Conservation (phyloP, 1,140 invertebrate genomes). For the Cardiocondyla obscurior region DNA sequence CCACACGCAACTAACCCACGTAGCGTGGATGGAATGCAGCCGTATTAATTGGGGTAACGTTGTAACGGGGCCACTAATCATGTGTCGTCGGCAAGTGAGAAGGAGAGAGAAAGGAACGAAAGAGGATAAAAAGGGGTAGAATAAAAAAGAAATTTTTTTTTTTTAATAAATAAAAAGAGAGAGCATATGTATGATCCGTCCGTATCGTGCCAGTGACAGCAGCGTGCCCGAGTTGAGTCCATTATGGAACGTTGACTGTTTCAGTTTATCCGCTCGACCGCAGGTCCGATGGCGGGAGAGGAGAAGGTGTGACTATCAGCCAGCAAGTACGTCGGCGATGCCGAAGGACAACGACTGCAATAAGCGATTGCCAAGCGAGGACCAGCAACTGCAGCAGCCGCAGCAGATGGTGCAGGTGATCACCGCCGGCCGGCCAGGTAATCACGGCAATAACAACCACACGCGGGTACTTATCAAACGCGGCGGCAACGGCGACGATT, state of each 20-base stretch:
- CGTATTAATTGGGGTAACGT: not conserved
- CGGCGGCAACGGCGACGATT: slow-evolving; percentile 41
- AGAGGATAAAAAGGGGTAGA: not conserved
- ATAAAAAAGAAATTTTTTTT: slow-evolving; percentile 2
- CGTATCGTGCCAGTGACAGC: slow-evolving; percentile 79
- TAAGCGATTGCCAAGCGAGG: slow-evolving; percentile 13
- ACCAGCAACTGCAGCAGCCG: slow-evolving; percentile 9
- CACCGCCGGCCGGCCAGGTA: slow-evolving; percentile 16
- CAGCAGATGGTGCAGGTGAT: slow-evolving; percentile 49
- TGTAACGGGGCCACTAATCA: not conserved
- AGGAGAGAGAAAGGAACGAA: not conserved
- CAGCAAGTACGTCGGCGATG: slow-evolving; percentile 73
- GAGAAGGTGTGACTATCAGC: slow-evolving; percentile 86
- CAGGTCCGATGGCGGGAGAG: slow-evolving; percentile 84
- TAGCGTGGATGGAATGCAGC: not conserved
- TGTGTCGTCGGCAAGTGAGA: not conserved
- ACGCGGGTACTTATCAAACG: slow-evolving; percentile 62
- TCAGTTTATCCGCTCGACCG: slow-evolving; percentile 85
- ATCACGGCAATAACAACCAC: slow-evolving; percentile 58
- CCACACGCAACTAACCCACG: slow-evolving; percentile 35
- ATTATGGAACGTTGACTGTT: slow-evolving; percentile 82
- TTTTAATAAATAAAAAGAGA: no score
- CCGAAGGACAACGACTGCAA: slow-evolving; percentile 56
- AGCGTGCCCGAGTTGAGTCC: slow-evolving; percentile 78
- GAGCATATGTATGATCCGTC: slow-evolving; percentile 58